Conservation (phyloP, 2,113 vertebrate species). For the Neomonachus schauinslandi region DNA sequence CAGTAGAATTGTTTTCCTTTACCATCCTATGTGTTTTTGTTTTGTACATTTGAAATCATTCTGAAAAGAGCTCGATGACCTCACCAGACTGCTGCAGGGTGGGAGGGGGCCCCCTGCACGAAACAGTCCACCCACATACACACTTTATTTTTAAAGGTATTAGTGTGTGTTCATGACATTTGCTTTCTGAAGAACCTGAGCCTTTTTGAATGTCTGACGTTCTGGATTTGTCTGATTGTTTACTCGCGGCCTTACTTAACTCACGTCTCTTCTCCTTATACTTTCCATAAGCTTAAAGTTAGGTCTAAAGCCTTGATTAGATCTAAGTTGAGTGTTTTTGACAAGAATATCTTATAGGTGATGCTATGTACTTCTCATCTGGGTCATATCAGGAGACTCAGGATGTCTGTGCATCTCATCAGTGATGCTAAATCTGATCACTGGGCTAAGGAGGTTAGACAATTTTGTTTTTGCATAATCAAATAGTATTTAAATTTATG, state of each 20-base stretch:
- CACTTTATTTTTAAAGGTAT: background rate
- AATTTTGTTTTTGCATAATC: background rate
- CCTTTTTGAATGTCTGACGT: background rate
- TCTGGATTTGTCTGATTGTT: background rate
- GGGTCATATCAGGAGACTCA: background rate
- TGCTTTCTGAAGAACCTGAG: background rate
- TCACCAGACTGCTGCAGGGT: background rate
- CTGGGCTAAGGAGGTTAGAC: background rate
- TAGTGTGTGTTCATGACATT: background rate
- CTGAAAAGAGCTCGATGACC: background rate
- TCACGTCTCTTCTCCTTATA: background rate
- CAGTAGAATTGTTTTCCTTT: background rate
- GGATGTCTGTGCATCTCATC: background rate
- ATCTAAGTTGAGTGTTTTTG: background rate
- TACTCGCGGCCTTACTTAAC: background rate
- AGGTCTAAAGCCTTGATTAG: background rate
- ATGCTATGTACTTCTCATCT: background rate
- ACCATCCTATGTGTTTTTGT: background rate
- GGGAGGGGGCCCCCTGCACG: background rate
- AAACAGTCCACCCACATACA: background rate
- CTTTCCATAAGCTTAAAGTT: background rate
- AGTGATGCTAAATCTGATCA: background rate
- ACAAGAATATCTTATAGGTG: background rate
- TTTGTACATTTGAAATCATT: background rate
- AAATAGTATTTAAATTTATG: background rate